Base-by-base conservation (phyloP, 2,113 vertebrate genomes). In the Cyprichromis sp. region DNA sequence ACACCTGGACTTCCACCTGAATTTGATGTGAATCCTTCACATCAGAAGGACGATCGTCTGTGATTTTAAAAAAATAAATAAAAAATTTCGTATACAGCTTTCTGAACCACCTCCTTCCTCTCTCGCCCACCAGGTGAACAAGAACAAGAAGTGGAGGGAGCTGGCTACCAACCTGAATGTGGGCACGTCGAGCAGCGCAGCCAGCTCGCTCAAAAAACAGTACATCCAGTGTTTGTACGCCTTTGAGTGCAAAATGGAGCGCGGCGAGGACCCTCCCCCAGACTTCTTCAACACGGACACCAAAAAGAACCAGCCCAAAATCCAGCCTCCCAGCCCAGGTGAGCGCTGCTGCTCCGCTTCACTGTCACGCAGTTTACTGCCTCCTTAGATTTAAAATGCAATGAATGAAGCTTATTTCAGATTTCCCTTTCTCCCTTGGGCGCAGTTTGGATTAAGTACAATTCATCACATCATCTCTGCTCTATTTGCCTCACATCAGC, bases 221-320 rank as follows among this genome's bases (percentile, higher is more conserved):
- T 99, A 99, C 94, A 99, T 99, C 95, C 98, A 99, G 94, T 99
- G 98, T 97, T 96, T 99, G 68, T 99, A 99, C 71, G 99, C 98
- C 94, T 99, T 99, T 17, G 99, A 99, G 95, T 99, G 99, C 96
- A 99, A 99, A 96, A 98, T 99, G 9, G 99, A 99, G 93, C 96
- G 99, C 8, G 98, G 99, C 9, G 99, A 99, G 95, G 99, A 99
- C 89, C 98, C 98, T 45, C 98, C 99, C n/a, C 97, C 98, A 0
- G 98, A 99, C 91, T 97, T 99, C 93, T 98, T 99, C 85, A 97
- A 97, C 87, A 97, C 97, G 0, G 98, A 99, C 91, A 96, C 97
- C 82, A 99, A 99, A 96, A 99, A 99, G 95, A 98, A 97, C 94
- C 98, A 98, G 95, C 95, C 98, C 42, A 99, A 99, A 97, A 97